A percentile compares a stretch with the other conserved stretches of the same genome.
phyloP scores from a whole-genome alignment of 2,797 vertebrate genomes.

The Sebastes nivosus region DNA sequence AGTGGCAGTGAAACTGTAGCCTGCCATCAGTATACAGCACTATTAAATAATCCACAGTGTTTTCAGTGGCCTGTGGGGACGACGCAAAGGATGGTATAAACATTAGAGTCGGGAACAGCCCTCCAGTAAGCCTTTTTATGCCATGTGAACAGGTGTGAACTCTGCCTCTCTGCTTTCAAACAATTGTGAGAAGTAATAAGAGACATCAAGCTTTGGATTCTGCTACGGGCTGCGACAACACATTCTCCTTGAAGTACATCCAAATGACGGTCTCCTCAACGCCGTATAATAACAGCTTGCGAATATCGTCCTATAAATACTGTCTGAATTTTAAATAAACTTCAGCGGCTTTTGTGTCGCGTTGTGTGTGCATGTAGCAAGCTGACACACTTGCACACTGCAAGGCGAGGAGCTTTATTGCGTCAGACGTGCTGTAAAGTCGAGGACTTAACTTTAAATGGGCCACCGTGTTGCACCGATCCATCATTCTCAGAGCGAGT shows the following conservation, averaged over 20 bases:
- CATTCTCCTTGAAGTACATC: conserved; percentile 65
- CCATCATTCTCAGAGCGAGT: conserved; percentile 54
- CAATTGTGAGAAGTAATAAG: conserved; percentile 63
- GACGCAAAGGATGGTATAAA: conserved; percentile 62
- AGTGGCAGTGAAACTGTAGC: conserved; percentile 70
- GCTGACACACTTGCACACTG: conserved; percentile 22
- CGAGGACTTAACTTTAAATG: conserved; percentile 71
- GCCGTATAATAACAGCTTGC: conserved; percentile 34
- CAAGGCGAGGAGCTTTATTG: conserved; percentile 28
- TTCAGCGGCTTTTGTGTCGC: conserved; percentile 20
- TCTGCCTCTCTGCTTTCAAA: conserved; percentile 65
- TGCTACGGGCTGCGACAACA: conserved; percentile 53
- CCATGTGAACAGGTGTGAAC: conserved; percentile 75
- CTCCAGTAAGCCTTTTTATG: conserved; percentile 61
- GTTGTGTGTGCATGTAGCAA: neutral
- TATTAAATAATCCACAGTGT: conserved; percentile 72
- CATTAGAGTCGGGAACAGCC: conserved; percentile 71
- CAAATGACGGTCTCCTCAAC: conserved; percentile 52
- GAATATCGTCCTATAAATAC: conserved; percentile 32
- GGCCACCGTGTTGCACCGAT: conserved; percentile 61
- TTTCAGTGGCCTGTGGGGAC: conserved; percentile 70
- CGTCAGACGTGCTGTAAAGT: conserved; percentile 48
- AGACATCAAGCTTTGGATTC: conserved; percentile 55
- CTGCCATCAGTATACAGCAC: conserved; percentile 57
- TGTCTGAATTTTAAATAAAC: conserved; percentile 47